These are phyloP conservation scores for Abscondita cerata DNA, from an alignment of 2,888 invertebrate species.

Conservation along the genomic window DNA sequence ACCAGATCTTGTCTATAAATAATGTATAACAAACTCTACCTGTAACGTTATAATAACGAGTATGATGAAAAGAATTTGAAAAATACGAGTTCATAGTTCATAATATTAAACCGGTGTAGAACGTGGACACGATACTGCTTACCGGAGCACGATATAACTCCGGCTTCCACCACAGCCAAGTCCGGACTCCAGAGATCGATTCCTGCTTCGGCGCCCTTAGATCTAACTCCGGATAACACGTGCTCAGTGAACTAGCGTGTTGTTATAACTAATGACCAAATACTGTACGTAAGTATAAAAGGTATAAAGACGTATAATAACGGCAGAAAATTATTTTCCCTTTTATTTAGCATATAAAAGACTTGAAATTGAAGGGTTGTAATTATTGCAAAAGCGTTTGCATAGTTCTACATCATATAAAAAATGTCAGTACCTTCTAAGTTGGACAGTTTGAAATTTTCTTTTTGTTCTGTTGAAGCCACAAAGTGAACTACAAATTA, in stretches of 20 bases:
- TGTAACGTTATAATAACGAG: slow-evolving; percentile 47
- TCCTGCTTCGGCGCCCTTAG: slow-evolving; percentile 46
- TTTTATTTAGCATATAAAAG: too few relatives aligned
- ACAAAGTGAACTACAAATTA: too few relatives aligned
- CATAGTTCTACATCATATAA: too few relatives aligned
- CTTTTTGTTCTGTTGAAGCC: too few relatives aligned
- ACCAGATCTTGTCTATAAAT: too few relatives aligned
- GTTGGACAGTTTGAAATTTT: too few relatives aligned
- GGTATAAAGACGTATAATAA: neutral
- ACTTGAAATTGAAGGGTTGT: too few relatives aligned
- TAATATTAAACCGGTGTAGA: slow-evolving; percentile 34
- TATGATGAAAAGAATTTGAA: slow-evolving; percentile 41
- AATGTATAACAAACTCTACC: slow-evolving; percentile 40
- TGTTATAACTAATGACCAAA: slow-evolving; percentile 33
- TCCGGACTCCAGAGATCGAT: slow-evolving; percentile 48
- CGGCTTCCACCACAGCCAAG: slow-evolving; percentile 45
- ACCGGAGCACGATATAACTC: slow-evolving; percentile 43
- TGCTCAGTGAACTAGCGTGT: slow-evolving; percentile 35
- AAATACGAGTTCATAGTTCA: slow-evolving; percentile 45
- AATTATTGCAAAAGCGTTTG: too few relatives aligned
- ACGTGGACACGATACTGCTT: slow-evolving; percentile 35
- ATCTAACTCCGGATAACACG: slow-evolving; percentile 35
- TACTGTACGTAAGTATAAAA: slow-evolving; percentile 7
- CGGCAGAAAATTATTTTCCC: too few relatives aligned
- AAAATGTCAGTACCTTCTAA: too few relatives aligned